phyloP scores from a whole-genome alignment of 1,140 invertebrate species.

The Drosophila ficusphila region DNA sequence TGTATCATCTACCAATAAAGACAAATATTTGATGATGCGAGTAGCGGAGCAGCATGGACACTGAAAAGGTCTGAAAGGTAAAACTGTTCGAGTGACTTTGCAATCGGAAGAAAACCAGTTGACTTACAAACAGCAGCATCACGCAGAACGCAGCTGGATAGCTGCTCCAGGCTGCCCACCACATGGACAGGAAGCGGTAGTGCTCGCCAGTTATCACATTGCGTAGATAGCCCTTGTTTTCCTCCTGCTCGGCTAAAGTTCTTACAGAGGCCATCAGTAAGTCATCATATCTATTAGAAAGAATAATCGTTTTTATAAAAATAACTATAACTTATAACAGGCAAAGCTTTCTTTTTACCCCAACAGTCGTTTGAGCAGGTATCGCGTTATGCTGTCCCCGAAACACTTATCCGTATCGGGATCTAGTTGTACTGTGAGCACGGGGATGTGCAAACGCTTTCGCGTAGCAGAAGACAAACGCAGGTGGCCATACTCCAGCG shows the following conservation, averaged over 20 bases:
- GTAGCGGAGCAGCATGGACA: constrained; percentile 98
- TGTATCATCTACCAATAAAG: constrained; percentile 94
- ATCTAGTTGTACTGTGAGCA: constrained; percentile 96
- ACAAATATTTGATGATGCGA: constrained; percentile 99
- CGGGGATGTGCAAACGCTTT: constrained; percentile 94
- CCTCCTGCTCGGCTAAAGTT: constrained; percentile 96
- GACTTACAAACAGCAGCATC: constrained; percentile 99
- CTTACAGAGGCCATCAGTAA: constrained; percentile 98
- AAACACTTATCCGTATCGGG: constrained; percentile 95
- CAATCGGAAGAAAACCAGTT: neutral
- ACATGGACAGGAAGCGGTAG: constrained; percentile 98
- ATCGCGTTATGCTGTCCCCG: constrained; percentile 95
- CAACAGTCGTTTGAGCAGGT: constrained; percentile 95
- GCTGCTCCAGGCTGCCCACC: constrained; percentile 96
- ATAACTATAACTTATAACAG: neutral
- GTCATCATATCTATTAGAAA: constrained; percentile 91
- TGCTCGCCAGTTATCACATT: constrained; percentile 99
- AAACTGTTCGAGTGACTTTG: neutral
- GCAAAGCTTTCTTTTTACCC: constrained; percentile 85
- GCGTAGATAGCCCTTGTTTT: constrained; percentile 97
- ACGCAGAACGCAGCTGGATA: constrained; percentile 98
- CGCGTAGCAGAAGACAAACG: constrained; percentile 93
- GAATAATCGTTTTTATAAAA: neutral
- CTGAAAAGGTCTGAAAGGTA: constrained; percentile 94
- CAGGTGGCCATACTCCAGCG: constrained; percentile 98